These are phyloP conservation scores for Omphaloscelis lunosa DNA, from an alignment of 2,888 invertebrate genomes.

Conservation along the genomic window DNA sequence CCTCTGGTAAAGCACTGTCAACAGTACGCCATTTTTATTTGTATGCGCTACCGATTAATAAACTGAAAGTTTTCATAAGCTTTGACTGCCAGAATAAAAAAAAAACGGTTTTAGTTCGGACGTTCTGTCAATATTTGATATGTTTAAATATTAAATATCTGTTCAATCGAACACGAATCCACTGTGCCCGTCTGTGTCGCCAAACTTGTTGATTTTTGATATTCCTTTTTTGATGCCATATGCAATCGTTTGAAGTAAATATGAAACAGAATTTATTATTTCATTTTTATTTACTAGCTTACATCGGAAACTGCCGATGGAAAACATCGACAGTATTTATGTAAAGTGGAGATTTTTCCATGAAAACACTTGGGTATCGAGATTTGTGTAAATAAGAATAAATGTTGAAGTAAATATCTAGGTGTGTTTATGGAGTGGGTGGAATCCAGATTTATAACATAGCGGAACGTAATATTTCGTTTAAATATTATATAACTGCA, in stretches of 20 bases:
- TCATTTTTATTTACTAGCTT: slow-evolving; percentile 59
- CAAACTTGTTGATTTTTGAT: slow-evolving; percentile 69
- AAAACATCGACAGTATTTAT: slow-evolving; percentile 39
- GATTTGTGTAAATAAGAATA: slow-evolving; percentile 24
- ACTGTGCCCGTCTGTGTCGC: slow-evolving; percentile 51
- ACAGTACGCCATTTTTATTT: slow-evolving; percentile 22
- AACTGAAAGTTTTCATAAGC: slow-evolving; percentile 14
- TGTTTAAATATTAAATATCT: slow-evolving; percentile 58
- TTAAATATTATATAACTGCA: neutral
- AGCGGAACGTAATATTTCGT: no score
- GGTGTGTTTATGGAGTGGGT: neutral
- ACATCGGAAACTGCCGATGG: slow-evolving; percentile 29
- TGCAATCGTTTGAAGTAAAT: slow-evolving; percentile 71
- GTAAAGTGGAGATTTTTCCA: slow-evolving; percentile 37
- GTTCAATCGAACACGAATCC: slow-evolving; percentile 33
- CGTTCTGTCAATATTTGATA: slow-evolving; percentile 45
- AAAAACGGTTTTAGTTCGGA: slow-evolving; percentile 32
- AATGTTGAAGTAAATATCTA: slow-evolving; percentile 6
- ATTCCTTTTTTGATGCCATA: slow-evolving; percentile 70
- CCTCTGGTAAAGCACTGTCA: neutral
- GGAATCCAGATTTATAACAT: neutral
- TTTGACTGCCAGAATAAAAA: neutral
- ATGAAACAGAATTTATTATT: slow-evolving; percentile 73
- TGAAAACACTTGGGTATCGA: slow-evolving; percentile 28
- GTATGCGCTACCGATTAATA: slow-evolving; percentile 6